These are phyloP conservation scores for Saccostrea cuccullata DNA, from an alignment of 1,140 invertebrate species.

Conservation along the genomic window DNA sequence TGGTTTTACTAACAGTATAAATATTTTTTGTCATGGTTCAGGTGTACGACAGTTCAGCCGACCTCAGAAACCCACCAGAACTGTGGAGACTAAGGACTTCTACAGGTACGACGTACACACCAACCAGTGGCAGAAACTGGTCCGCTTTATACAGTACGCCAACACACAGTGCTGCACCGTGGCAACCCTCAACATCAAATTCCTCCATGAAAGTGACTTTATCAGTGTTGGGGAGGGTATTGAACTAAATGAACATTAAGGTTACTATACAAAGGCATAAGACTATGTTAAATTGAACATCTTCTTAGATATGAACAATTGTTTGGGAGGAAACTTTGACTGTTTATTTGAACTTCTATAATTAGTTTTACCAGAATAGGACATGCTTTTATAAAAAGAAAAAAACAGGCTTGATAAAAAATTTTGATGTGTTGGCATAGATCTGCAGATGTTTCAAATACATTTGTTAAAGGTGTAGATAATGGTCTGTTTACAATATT, in stretches of 20 bases:
- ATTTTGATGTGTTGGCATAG: too few relatives aligned
- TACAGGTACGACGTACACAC: slow-evolving; percentile 64
- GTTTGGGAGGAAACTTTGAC: too few relatives aligned
- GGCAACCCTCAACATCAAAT: slow-evolving; percentile 65
- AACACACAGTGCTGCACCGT: slow-evolving; percentile 59
- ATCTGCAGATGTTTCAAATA: too few relatives aligned
- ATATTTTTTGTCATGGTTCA: slow-evolving; percentile 50
- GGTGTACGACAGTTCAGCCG: slow-evolving; percentile 54
- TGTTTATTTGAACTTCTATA: too few relatives aligned
- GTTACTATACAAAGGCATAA: background rate
- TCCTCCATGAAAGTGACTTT: slow-evolving; percentile 66
- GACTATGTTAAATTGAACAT: background rate
- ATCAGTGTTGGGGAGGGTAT: slow-evolving; percentile 50
- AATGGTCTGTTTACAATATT: too few relatives aligned
- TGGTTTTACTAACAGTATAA: too few relatives aligned
- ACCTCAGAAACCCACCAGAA: slow-evolving; percentile 52
- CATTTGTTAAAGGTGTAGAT: too few relatives aligned
- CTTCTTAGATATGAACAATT: too few relatives aligned
- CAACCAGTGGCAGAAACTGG: slow-evolving; percentile 63
- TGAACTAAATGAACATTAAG: background rate
- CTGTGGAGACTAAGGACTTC: slow-evolving; percentile 67
- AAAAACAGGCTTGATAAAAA: too few relatives aligned
- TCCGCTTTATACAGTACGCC: slow-evolving; percentile 64
- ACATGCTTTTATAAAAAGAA: too few relatives aligned
- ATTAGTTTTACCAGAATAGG: too few relatives aligned